Base-by-base conservation (phyloP, 2,113 vertebrate genomes). In the Heterocephalus glaber region DNA sequence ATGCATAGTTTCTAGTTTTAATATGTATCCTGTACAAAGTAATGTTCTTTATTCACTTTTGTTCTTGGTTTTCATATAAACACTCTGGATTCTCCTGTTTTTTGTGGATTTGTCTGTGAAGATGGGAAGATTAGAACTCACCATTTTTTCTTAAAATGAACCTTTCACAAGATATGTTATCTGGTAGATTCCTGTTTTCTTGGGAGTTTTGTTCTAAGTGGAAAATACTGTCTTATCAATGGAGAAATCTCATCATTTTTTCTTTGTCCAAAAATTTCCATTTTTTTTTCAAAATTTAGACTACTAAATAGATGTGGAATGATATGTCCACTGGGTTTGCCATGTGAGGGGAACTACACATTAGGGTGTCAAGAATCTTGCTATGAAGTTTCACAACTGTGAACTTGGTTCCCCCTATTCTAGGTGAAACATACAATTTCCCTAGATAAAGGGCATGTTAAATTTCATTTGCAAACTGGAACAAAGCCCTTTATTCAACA, bases 151-250 rank as follows among this genome's bases (percentile, higher is more conserved):
- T 89, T 54, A 61, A 80, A 54, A 49, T 87, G 12, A 49, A 63
- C 20, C 19, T 86, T 88, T 65, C 72, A 89, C 41, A 49, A 90
- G 91, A 88, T 86, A 60, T 79, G 60, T 77, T 24, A 88, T 47
- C 12, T 47, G 35, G 17, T 88, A 47, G 61, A 65, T 84, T 70
- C 33, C 3, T 80, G 76, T 76, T 61, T 95, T 95, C 54, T 76
- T 33, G 14, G 14, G 52, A 82, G 19, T 94, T 97, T 89, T n/a
- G 6, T 49, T 89, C 7, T 35, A 83, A 82, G 63, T 77, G 28
- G 44, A 76, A 86, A 91, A 89, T 72, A 65, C 26, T 61, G 66
- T 82, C 65, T 91, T 92, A 72, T 41, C 12, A 61, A 3, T 74
- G 61, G 24, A 49, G 47, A 94, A 17, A 22, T 84, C 19, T 44